Base-by-base conservation (phyloP, 2,113 vertebrate genomes). In the Ariopsis seemanni region DNA sequence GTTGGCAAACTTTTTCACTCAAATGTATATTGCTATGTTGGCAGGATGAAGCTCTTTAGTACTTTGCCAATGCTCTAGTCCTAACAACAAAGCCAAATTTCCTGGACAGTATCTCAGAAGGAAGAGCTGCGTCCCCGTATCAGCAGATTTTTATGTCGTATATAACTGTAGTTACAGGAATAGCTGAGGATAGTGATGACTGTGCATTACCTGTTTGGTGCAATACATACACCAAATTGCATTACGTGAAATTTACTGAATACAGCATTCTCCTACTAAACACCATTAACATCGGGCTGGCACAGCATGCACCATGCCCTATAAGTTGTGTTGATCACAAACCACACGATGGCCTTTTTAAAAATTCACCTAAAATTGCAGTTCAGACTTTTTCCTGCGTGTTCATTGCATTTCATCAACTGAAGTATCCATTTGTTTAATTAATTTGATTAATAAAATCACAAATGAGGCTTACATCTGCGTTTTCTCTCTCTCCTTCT, bases 381-480 rank as follows among this genome's bases (percentile, higher is more conserved):
- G 20, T 11, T 27, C 57, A 52, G 77, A 77, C 12, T 55, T 89
- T 90, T 27, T 82, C 74, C 81, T 86, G 85, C 27, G 27, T 62
- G 67, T 88, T 90, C 58, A 65, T 60, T 60, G 65, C 48, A 57
- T 85, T 57, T 86, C 71, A 90, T 90, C 82, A 87, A 85, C 80
- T 34, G 22, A 65, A 90, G 87, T 85, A 83, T 52, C 82, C 85
- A 86, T 88, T 88, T 87, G 52, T 58, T 82, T 89, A 87, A 90
- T 89, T 90, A 79, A 90, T 87, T 83, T 87, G 85, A 90, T 86
- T 87, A 87, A 90, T 87, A 88, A 85, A 89, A 69, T 27, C 69
- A 71, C 80, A 85, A 87, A 78, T 71, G 69, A 67, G 65, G 27
- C 88, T 85, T 58, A 83, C 85, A 85, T 89, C 55, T 90, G 88